phyloP scores from a whole-genome alignment of 1,140 invertebrate species.

The Steinernema khuongi region DNA sequence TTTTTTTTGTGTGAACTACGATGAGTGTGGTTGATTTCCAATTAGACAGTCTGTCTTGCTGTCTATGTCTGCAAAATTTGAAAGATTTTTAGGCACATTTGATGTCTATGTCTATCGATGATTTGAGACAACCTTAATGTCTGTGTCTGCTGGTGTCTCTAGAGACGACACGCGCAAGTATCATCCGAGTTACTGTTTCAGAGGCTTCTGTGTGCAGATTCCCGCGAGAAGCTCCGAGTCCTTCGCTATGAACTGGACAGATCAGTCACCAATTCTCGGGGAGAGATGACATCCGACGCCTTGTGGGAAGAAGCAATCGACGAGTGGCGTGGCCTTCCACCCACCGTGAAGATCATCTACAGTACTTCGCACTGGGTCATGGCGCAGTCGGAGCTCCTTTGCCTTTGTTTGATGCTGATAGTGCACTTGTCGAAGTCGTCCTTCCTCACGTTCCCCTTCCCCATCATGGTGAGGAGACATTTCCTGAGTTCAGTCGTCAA shows the following conservation, averaged over 20 bases:
- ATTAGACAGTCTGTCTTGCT: too few relatives aligned
- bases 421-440: not conserved
- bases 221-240: not conserved
- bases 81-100: too few relatives aligned
- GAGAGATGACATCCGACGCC: not conserved
- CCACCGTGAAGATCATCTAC: slow-evolving; percentile 5
- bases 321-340: not conserved
- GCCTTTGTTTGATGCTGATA: not conserved
- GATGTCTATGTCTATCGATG: not conserved
- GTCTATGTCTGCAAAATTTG: too few relatives aligned
- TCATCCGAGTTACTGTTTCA: too few relatives aligned
- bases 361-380: not conserved
- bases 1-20: too few relatives aligned
- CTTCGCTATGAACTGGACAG: not conserved
- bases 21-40: too few relatives aligned
- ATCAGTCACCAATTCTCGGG: not conserved
- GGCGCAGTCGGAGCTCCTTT: not conserved
- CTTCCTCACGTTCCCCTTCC: not conserved
- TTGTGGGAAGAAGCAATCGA: not conserved
- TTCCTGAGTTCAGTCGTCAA: not conserved
- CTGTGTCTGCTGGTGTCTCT: too few relatives aligned
- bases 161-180: too few relatives aligned
- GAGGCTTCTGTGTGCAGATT: not conserved
- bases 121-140: too few relatives aligned
- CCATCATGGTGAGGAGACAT: not conserved